These are phyloP conservation scores for Epizoanthus illoricatus DNA, from an alignment of 92 coral and sea anemone genomes.

Conservation along the genomic window DNA sequence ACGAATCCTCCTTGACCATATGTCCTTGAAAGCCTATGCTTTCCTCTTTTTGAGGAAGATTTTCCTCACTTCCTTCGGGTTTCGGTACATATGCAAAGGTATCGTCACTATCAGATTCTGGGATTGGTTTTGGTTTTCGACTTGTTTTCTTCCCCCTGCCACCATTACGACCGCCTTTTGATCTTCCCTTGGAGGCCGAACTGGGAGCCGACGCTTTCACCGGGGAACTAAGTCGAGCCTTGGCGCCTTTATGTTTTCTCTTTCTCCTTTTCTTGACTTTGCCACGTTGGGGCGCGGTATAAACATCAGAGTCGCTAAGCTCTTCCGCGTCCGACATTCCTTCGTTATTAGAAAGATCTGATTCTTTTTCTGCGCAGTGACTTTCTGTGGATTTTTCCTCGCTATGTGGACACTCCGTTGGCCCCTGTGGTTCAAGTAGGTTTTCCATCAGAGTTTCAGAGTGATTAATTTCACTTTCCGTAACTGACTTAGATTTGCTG, in stretches of 20 bases:
- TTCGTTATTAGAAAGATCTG: constrained; percentile 79
- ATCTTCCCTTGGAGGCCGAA: constrained; percentile 53
- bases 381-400: constrained; percentile 11
- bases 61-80: constrained; percentile 4
- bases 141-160: constrained; percentile 70
- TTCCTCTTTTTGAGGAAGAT: constrained; percentile 9
- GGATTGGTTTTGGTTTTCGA: constrained; percentile 39
- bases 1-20: constrained; percentile 38
- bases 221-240: constrained; percentile 22
- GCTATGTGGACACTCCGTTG: neutral
- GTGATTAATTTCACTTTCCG: constrained; percentile 8
- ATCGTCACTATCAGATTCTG: constrained; percentile 62
- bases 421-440: neutral
- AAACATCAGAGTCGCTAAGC: constrained; percentile 70
- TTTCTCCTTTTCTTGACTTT: constrained; percentile 75
- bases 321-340: constrained; percentile 92
- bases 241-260: constrained; percentile 58
- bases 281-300: constrained; percentile 48
- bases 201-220: constrained; percentile 40
- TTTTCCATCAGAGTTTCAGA: constrained; percentile 3
- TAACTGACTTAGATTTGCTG: neutral
- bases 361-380: constrained; percentile 47
- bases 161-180: constrained; percentile 54
- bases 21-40: constrained; percentile 2
- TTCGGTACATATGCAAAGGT: constrained; percentile 14